Conservation (phyloP, 2,888 invertebrate genomes). For the Chrysolina americana region DNA sequence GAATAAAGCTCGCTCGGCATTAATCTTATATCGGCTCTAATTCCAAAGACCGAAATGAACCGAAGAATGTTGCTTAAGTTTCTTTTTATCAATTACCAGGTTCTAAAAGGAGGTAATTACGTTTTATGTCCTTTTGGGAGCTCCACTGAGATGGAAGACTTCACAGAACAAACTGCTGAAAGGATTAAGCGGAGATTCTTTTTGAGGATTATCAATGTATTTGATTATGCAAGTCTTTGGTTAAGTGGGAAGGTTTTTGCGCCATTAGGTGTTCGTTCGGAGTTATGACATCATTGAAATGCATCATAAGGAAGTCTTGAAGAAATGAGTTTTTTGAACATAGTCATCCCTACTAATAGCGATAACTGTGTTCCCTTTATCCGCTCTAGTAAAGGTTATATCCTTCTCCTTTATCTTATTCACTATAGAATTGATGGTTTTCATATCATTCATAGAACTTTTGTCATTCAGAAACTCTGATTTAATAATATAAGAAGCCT, state of each 20-base stretch:
- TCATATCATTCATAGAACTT: too few species aligned
- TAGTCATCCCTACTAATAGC: too few species aligned
- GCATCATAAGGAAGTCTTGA: too few species aligned
- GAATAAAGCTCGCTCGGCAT: conserved; percentile 3
- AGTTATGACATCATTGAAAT: background rate
- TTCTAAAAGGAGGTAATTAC: conserved; percentile 17
- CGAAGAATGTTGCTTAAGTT: conserved; percentile 1
- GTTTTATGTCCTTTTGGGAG: conserved; percentile 17
- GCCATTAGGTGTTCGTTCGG: background rate
- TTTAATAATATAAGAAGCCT: too few species aligned
- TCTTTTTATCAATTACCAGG: conserved; percentile 21
- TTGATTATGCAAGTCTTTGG: background rate
- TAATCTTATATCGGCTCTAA: conserved; percentile 11
- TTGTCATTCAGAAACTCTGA: too few species aligned
- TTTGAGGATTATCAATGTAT: conserved; percentile 4
- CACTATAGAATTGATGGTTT: too few species aligned
- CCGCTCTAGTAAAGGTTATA: too few species aligned
- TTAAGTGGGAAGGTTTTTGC: background rate
- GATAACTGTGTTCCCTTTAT: too few species aligned
- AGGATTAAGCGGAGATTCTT: conserved; percentile 6
- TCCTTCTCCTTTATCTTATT: too few species aligned
- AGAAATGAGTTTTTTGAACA: too few species aligned
- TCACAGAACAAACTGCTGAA: background rate
- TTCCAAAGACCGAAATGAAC: conserved; percentile 11
- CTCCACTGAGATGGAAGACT: conserved; percentile 9